These are phyloP conservation scores for Thymelicus acteon DNA, from an alignment of 2,888 invertebrate genomes.

Conservation along the genomic window DNA sequence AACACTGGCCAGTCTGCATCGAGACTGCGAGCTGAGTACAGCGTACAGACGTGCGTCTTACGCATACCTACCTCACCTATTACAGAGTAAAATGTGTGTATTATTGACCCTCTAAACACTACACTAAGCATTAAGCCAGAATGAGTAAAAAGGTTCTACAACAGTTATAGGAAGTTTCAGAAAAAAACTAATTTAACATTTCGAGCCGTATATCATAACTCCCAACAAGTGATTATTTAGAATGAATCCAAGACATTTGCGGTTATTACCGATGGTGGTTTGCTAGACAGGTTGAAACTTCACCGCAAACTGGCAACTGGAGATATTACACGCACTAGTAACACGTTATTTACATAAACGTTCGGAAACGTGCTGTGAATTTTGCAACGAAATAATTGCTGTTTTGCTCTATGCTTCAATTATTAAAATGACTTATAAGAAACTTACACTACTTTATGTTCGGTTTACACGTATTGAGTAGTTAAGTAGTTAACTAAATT, in stretches of 20 bases:
- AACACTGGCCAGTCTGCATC: too few relatives aligned
- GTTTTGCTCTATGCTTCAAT: slow-evolving; percentile 25
- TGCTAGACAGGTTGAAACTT: slow-evolving; percentile 16
- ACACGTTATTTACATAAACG: slow-evolving; percentile 36
- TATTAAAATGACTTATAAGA: slow-evolving; percentile 32
- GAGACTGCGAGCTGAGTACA: too few relatives aligned
- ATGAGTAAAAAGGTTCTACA: too few relatives aligned
- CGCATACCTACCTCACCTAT: too few relatives aligned
- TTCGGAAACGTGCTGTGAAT: slow-evolving; percentile 34
- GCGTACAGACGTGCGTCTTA: too few relatives aligned
- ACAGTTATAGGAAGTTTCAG: too few relatives aligned
- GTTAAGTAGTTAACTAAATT: too few relatives aligned
- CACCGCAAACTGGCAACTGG: slow-evolving; percentile 22
- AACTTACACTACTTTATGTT: slow-evolving; percentile 12
- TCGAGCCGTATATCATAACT: not conserved
- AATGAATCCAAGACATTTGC: slow-evolving; percentile 8
- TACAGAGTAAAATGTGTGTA: too few relatives aligned
- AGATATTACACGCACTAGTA: slow-evolving; percentile 3
- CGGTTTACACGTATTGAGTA: too few relatives aligned
- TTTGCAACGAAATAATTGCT: slow-evolving; percentile 29
- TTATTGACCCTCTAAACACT: too few relatives aligned
- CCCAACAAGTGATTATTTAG: not conserved
- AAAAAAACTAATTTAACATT: too few relatives aligned
- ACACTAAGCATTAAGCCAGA: too few relatives aligned
- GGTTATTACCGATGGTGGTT: slow-evolving; percentile 16